A percentile compares a stretch with the other conserved stretches of the same genome.
Conservation (phyloP, 1,140 invertebrate species). For the Drosophila erecta region DNA sequence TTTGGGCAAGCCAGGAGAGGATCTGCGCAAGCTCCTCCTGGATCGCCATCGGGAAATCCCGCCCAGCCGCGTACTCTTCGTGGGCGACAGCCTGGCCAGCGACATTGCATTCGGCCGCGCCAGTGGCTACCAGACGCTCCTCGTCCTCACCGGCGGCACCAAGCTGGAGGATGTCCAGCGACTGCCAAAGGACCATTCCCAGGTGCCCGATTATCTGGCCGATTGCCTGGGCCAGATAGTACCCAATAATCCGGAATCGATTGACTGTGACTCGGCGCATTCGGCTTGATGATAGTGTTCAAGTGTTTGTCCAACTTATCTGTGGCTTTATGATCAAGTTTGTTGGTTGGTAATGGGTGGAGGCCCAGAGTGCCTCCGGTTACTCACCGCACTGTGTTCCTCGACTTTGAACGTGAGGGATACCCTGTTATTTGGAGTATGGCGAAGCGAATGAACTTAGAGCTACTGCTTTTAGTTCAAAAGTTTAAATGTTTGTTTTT, state of each 20-base stretch:
- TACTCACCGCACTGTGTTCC: too few relatives aligned
- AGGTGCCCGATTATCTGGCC: constrained; percentile 83
- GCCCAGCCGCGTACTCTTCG: constrained; percentile 86
- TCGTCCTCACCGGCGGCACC: constrained; percentile 85
- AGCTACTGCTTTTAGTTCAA: too few relatives aligned
- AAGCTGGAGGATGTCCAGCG: constrained; percentile 66
- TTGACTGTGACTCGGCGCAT: neutral
- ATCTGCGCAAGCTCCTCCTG: constrained; percentile 83
- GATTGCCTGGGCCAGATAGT: constrained; percentile 70
- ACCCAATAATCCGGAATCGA: neutral
- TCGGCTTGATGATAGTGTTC: neutral
- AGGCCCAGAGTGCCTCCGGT: neutral
- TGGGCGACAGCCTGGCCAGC: constrained; percentile 87
- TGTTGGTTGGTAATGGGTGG: neutral
- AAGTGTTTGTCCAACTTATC: neutral
- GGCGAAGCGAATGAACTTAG: too few relatives aligned
- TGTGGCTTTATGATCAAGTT: neutral
- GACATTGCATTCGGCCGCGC: constrained; percentile 86
- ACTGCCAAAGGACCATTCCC: constrained; percentile 32
- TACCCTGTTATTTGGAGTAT: too few relatives aligned
- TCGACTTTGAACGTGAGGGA: too few relatives aligned
- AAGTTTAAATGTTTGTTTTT: too few relatives aligned
- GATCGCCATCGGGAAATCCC: constrained; percentile 84
- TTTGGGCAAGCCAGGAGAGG: constrained; percentile 86
- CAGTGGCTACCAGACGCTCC: constrained; percentile 86